Percentiles rank a stretch among this genome's conserved stretches.
These are phyloP conservation scores for Anolis apletophallus DNA, from an alignment of 2,797 vertebrate genomes.

Conservation along the genomic window DNA sequence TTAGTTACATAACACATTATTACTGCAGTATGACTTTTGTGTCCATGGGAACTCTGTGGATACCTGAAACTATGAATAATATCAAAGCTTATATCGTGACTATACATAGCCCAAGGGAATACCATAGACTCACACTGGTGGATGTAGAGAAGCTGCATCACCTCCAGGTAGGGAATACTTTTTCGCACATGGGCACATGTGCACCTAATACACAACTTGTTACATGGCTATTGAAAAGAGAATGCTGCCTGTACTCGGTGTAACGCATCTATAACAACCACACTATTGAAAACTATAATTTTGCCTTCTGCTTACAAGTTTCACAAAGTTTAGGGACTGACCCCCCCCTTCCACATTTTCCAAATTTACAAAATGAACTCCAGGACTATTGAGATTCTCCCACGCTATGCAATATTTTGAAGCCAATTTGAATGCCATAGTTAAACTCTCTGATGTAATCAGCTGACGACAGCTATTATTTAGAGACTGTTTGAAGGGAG, in stretches of 20 bases:
- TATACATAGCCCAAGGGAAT: no score
- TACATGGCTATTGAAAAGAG: not conserved
- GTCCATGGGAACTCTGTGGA: no score
- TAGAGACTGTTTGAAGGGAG: constrained; percentile 50
- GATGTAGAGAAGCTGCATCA: no score
- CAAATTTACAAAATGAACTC: constrained; percentile 40
- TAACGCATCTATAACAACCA: not conserved
- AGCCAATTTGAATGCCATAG: constrained; percentile 52
- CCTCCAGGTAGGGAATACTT: no score
- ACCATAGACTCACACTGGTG: no score
- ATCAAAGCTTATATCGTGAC: no score
- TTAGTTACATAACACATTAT: not conserved
- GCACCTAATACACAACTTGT: no score
- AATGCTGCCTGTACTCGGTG: constrained; percentile 6
- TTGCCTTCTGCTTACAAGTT: constrained; percentile 37
- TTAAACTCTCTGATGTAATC: constrained; percentile 55
- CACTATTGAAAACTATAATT: constrained; percentile 51
- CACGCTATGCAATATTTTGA: constrained; percentile 27
- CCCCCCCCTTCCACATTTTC: constrained; percentile 23
- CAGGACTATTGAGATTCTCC: constrained; percentile 43
- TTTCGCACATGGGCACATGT: no score
- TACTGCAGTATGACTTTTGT: no score
- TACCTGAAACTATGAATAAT: no score
- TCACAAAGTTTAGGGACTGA: constrained; percentile 10
- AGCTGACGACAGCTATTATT: constrained; percentile 58